A percentile compares a stretch with the other conserved stretches of the same genome.
phyloP scores from a whole-genome alignment of 92 coral and sea anemone genomes.

The Metridium senile region DNA sequence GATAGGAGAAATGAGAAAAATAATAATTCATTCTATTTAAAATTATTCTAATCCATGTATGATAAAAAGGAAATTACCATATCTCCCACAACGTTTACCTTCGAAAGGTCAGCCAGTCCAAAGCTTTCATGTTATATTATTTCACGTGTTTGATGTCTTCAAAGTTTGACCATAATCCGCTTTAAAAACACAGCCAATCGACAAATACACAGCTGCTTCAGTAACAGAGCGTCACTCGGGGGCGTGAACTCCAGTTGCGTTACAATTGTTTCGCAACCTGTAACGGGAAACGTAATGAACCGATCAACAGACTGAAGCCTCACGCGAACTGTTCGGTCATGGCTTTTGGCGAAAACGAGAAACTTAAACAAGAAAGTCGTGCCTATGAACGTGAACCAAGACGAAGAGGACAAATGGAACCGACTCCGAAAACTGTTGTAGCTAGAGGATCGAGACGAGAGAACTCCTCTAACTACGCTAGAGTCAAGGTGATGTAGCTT shows the following conservation, averaged over 20 bases:
- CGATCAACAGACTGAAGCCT: neutral
- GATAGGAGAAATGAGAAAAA: neutral
- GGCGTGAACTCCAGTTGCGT: neutral
- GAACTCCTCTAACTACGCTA: neutral
- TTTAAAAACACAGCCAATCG: neutral
- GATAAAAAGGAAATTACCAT: neutral
- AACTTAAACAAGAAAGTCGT: conserved; percentile 11
- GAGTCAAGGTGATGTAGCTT: conserved; percentile 6
- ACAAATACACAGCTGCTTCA: neutral
- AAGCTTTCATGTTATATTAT: no score
- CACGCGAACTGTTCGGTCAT: conserved; percentile 19
- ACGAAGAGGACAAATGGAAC: neutral
- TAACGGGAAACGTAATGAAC: conserved; percentile 1
- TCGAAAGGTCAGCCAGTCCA: no score
- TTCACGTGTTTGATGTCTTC: neutral
- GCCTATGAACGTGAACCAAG: neutral
- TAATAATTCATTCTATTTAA: neutral
- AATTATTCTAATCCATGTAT: neutral
- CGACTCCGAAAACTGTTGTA: neutral
- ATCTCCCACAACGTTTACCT: neutral
- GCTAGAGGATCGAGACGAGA: neutral
- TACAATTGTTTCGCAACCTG: conserved; percentile 2
- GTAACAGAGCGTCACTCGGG: neutral
- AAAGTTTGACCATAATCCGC: conserved; percentile 1
- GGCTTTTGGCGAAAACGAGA: conserved; percentile 46